phyloP scores from a whole-genome alignment of 2,888 invertebrate genomes.

The Bellardia pandia region DNA sequence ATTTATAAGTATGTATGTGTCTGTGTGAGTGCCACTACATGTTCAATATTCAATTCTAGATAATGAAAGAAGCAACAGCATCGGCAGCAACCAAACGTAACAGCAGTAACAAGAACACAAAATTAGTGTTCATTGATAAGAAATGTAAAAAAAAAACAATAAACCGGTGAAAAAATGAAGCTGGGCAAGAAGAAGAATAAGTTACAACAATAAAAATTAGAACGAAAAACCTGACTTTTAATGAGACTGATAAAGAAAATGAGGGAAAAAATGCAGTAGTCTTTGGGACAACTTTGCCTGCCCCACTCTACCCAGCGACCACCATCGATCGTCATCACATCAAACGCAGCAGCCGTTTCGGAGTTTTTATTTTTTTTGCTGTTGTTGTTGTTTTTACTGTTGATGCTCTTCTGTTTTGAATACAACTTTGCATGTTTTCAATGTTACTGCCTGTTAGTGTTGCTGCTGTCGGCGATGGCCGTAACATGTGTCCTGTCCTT shows the following conservation, averaged over 20 bases:
- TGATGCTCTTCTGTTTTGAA: slow-evolving; percentile 44
- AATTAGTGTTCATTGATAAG: slow-evolving; percentile 73
- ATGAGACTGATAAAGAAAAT: slow-evolving; percentile 68
- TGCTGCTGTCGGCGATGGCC: slow-evolving; percentile 71
- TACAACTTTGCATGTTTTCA: slow-evolving; percentile 60
- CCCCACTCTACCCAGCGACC: slow-evolving; percentile 49
- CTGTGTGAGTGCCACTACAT: slow-evolving; percentile 40
- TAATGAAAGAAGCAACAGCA: slow-evolving; percentile 36
- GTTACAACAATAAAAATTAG: slow-evolving; percentile 41
- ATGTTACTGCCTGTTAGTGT: slow-evolving; percentile 22
- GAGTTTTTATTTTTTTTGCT: slow-evolving; percentile 1
- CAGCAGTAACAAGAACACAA: slow-evolving; percentile 70
- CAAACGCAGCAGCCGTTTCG: slow-evolving; percentile 67
- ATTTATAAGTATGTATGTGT: neutral
- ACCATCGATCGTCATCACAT: slow-evolving; percentile 44
- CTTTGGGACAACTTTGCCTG: slow-evolving; percentile 42
- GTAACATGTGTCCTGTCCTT: slow-evolving; percentile 79
- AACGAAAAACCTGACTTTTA: slow-evolving; percentile 69
- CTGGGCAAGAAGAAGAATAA: slow-evolving; percentile 12
- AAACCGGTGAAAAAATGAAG: slow-evolving; percentile 10
- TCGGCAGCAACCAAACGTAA: slow-evolving; percentile 43
- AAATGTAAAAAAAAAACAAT: slow-evolving; percentile 44
- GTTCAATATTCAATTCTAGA: slow-evolving; percentile 60
- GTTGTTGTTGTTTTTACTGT: slow-evolving; percentile 19
- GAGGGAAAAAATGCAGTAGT: slow-evolving; percentile 67